A percentile compares a stretch with the other conserved stretches of the same genome.
phyloP scores from a whole-genome alignment of 2,797 vertebrate genomes.

The Pitangus sulphuratus region DNA sequence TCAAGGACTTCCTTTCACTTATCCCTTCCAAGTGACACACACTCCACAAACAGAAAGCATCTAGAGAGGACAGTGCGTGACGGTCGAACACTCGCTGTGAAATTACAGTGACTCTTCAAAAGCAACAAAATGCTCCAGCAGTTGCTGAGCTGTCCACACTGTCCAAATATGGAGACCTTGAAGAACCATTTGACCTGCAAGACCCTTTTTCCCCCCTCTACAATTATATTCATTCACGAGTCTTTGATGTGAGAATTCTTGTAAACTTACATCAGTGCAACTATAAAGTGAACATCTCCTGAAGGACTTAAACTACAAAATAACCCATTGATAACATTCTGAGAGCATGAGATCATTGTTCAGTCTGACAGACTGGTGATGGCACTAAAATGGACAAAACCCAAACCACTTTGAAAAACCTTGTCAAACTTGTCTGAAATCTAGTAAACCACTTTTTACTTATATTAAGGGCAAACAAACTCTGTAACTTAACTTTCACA shows the following conservation, averaged over 20 bases:
- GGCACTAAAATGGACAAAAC: neutral
- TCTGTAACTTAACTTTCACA: neutral
- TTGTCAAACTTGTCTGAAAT: neutral
- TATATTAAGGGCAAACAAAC: neutral
- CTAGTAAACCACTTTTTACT: neutral
- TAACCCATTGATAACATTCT: neutral
- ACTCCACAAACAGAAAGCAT: neutral
- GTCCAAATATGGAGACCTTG: neutral
- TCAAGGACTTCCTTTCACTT: neutral
- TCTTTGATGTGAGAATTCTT: neutral
- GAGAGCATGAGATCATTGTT: neutral
- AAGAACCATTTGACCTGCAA: neutral
- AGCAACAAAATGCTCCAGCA: neutral
- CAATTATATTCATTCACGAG: neutral
- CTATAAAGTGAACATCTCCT: neutral
- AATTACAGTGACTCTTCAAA: constrained; percentile 29
- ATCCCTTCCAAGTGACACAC: neutral
- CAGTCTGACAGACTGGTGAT: neutral
- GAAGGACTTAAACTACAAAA: neutral
- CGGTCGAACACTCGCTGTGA: neutral
- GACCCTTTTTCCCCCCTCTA: neutral
- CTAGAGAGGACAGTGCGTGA: neutral
- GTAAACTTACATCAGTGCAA: neutral
- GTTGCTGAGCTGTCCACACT: neutral
- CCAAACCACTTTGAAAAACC: neutral